These are phyloP conservation scores for Paracanthobrama guichenoti DNA, from an alignment of 2,113 vertebrate genomes.

Conservation along the genomic window DNA sequence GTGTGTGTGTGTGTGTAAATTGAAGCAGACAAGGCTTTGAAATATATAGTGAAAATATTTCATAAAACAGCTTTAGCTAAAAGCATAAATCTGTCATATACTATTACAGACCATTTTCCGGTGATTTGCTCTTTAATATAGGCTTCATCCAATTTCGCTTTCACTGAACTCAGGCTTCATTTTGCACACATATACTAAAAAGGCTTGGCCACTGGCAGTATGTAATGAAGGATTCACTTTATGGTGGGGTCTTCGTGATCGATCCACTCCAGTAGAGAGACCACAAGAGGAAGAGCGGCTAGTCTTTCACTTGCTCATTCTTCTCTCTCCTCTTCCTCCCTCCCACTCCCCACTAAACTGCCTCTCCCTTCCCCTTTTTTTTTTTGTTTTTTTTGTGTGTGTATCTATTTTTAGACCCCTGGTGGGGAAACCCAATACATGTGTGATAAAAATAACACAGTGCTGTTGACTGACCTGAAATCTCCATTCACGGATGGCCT, in stretches of 20 bases:
- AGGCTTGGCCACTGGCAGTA: neutral
- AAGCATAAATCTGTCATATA: neutral
- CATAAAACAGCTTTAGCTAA: neutral
- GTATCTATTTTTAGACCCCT: conserved; percentile 46
- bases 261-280: neutral
- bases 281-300: neutral
- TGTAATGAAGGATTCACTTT: conserved; percentile 6
- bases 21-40: neutral
- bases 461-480: conserved; percentile 36
- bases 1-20: no score
- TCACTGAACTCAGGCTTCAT: neutral
- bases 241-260: neutral
- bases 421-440: conserved; percentile 50
- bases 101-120: neutral
- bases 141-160: neutral
- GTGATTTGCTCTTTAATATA: neutral
- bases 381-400: neutral
- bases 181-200: neutral
- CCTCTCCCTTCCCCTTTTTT: neutral
- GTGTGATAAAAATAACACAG: conserved; percentile 47
- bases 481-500: conserved; percentile 19
- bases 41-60: neutral
- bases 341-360: neutral
- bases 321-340: conserved; percentile 5
- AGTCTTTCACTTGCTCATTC: conserved; percentile 26